Base-by-base conservation (phyloP, 2,113 vertebrate genomes). In the Silurus glanis region DNA sequence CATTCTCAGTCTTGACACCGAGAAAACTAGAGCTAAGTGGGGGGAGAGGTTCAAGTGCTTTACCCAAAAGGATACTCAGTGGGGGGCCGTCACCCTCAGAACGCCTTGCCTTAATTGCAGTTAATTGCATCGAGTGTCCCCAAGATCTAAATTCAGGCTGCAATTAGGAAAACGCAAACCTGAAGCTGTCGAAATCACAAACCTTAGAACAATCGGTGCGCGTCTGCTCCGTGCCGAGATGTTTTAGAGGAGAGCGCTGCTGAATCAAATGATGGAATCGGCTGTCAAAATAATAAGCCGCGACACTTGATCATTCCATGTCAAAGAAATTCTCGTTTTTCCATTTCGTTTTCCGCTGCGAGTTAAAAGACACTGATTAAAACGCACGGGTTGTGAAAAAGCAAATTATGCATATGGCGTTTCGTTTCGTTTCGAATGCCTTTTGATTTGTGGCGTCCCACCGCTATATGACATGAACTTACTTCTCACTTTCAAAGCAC, bases 71-170 rank as follows among this genome's bases (percentile, higher is more conserved):
- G 61, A 87, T 37, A 78, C 45, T 76, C 80, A 25, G 59, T 9
- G 21, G 58, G 56, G n/a, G 59, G 64, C 72, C 6, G 47, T 37
- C 80, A 61, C 53, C 47, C 56, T 86, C 80, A 59, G 51, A 76
- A 56, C 9, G 59, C n/a, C 61, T 83, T 9, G 59, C 47, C 19
- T 75, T 87, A 83, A 87, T 83, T 83, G 82, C 17, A 55, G 51
- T 55, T 83, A 87, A 87, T 83, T 87, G 82, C 59, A 67, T 17
- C 8, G 45, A 83, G 59, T 59, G 59, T 56, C 69, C 62, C 28
- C 62, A 49, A 51, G 23, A 59, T 79, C 49, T 74, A 86, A 82
- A 82, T 62, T 74, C 79, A 82, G 67, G 45, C 17, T 17, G 9
- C 47, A n/a, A 23, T 53, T 51, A 78, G 17, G 45, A 21, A 53